Evolutionary conservation across 2,797 vertebrate genomes (phyloP).

Genomic region (Enteromius mattozi): DNA sequence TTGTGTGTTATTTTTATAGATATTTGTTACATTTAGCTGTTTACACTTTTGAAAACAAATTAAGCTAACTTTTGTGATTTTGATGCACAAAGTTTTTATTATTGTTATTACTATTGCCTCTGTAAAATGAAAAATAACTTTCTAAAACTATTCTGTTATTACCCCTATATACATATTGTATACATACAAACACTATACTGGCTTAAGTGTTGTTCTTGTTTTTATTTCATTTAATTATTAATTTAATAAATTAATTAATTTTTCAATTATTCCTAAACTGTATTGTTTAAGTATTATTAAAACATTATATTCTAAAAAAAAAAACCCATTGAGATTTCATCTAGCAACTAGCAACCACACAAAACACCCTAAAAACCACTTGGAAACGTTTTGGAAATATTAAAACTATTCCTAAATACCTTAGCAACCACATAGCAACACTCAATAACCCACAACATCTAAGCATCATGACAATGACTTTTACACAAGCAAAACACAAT

Average conservation of each 20-base stretch:
- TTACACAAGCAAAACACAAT: too few relatives aligned
- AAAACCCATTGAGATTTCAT: too few relatives aligned
- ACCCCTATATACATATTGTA: too few relatives aligned
- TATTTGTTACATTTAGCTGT: not conserved
- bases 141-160: too few relatives aligned
- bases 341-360: not conserved
- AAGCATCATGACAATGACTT: not conserved
- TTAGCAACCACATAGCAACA: not conserved
- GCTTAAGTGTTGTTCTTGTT: not conserved
- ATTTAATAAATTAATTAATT: too few relatives aligned
- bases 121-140: not conserved
- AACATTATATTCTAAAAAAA: not conserved
- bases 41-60: not conserved
- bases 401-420: not conserved
- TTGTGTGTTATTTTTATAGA: not conserved
- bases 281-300: not conserved
- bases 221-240: not conserved
- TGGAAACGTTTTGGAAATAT: not conserved
- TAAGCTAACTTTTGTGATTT: not conserved
- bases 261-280: not conserved
- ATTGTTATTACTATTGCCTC: not conserved
- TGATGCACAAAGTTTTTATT: not conserved
- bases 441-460: not conserved
- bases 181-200: not conserved
- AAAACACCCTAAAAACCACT: not conserved